Evolutionary conservation across 2,113 vertebrate species (phyloP).

Genomic region (Passer montanus): DNA sequence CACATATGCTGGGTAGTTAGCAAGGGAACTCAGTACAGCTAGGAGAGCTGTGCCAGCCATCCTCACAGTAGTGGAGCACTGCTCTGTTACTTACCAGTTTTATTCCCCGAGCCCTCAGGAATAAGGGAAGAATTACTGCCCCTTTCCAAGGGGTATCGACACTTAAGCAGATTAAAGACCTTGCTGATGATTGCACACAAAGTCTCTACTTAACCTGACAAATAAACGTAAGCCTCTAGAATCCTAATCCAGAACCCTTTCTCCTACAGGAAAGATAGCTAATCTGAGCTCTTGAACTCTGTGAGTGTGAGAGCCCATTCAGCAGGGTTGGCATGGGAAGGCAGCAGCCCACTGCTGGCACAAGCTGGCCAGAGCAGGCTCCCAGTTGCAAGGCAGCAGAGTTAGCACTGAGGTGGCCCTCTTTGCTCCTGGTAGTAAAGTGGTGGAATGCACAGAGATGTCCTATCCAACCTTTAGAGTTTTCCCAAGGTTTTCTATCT

Average conservation of each 20-base stretch:
- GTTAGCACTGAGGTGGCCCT: rapidly evolving
- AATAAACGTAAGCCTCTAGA: conserved; percentile 6
- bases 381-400: background rate
- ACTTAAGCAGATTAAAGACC: conserved; percentile 1
- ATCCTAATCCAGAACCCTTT: conserved; percentile 6
- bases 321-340: background rate
- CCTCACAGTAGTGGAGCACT: background rate
- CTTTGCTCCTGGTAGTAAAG: background rate
- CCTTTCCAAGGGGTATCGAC: background rate
- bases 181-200: background rate
- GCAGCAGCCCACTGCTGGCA: background rate
- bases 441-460: background rate
- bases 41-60: background rate
- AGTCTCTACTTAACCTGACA: conserved; percentile 26
- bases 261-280: background rate
- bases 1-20: background rate
- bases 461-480: background rate
- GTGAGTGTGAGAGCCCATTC: rapidly evolving
- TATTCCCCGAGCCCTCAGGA: background rate
- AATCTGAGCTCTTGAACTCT: background rate
- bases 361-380: background rate
- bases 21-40: background rate
- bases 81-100: conserved; percentile 10
- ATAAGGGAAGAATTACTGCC: conserved; percentile 10
- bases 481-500: background rate